Evolutionary conservation across 2,113 vertebrate species (phyloP).

Genomic region (Otus sunia): DNA sequence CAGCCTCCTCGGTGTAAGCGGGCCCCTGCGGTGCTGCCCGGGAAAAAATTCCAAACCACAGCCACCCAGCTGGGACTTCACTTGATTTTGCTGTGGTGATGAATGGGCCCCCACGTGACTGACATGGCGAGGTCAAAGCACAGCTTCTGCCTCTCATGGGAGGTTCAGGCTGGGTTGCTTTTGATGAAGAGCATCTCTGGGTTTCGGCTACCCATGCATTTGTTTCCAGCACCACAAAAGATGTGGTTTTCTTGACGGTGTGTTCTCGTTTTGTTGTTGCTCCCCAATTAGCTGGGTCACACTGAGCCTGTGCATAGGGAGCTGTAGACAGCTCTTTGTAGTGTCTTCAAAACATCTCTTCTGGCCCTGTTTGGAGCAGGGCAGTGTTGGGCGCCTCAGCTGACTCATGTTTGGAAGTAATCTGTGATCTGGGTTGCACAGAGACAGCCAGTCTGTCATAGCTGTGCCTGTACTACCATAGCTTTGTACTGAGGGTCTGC

Average conservation of each 20-base stretch:
- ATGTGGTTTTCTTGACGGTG: background rate
- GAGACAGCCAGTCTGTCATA: background rate
- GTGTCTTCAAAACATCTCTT: background rate
- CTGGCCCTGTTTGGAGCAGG: background rate
- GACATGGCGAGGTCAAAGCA: background rate
- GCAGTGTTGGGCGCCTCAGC: background rate
- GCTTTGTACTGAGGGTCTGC: background rate
- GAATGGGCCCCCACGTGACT: accelerated
- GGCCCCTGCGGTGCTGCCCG: accelerated
- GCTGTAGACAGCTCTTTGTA: background rate
- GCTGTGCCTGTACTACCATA: background rate
- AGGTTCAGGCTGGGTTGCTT: background rate
- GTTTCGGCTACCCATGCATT: background rate
- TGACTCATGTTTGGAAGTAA: background rate
- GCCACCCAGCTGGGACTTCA: background rate
- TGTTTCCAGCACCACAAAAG: background rate
- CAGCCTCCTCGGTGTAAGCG: background rate
- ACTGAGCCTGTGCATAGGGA: background rate
- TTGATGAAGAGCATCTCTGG: background rate
- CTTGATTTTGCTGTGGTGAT: background rate
- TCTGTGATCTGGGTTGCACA: accelerated
- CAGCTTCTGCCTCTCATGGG: background rate
- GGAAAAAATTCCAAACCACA: background rate
- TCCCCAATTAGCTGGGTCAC: background rate
- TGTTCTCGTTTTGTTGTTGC: background rate